Evolutionary conservation across 2,113 vertebrate species (phyloP), one percentile per base, ranked within the genome.

Genomic region (Corydoras maculifer): DNA sequence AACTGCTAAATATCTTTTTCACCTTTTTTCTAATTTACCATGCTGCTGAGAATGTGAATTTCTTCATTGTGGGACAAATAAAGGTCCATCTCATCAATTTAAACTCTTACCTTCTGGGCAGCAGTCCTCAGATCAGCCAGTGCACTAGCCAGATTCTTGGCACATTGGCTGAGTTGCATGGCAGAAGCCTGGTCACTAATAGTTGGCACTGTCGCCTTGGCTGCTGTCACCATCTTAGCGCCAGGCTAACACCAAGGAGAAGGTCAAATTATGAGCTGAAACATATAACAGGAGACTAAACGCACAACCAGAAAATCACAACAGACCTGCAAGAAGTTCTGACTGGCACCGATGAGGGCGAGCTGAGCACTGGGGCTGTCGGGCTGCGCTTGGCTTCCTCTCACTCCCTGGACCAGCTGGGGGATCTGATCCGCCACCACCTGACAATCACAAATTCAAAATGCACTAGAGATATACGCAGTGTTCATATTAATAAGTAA

Each of bases 101-200:
- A 25, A 25, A 25, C 3, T 9, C 73, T 68, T 82, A 98, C 96
- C 95, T 98, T 98, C 83, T 97, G 94, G 0, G 95, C 89, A 0
- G 97, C 94, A 0, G 94, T 95, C 14, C 97, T 94, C 35, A 99
- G 93, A 67, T 99, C 97, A 0, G 93, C 92, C 61, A 99, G 82
- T 0, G 96, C 92, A 0, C 89, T 91, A 0, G 96, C 94, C 67
- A 99, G 87, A 82, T 95, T 99, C 84, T 99, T 99, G 54, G 96
- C 94, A 74, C 96, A 99, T 79, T 98, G 96, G 80, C 94, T 94
- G 79, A 99, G 94, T 80, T 99, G 97, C 97, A 99, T 99, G 1
- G 94, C 95, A 0, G 96, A 98, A 1, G 94, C 93, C 80, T 96
- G 93, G 85, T 98, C 96, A 0, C 90, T 82, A 81, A 99, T 93